Conservation (phyloP, 2,113 vertebrate species). For the Cavia porcellus region DNA sequence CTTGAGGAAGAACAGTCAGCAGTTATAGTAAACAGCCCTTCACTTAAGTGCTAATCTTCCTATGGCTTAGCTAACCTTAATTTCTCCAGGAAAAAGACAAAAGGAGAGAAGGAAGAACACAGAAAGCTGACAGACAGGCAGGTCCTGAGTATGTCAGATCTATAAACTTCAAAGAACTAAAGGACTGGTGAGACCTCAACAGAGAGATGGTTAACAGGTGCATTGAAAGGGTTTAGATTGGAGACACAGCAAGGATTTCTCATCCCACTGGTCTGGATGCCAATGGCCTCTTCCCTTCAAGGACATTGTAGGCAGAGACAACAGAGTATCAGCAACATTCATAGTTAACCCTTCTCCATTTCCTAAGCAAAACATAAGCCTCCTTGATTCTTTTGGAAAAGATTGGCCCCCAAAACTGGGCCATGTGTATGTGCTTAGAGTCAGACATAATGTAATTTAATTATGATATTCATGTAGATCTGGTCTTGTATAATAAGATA, state of each 20-base stretch:
- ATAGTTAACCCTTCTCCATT: not conserved
- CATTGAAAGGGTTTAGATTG: accelerated
- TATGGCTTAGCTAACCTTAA: not conserved
- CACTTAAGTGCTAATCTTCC: not conserved
- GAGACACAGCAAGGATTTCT: not conserved
- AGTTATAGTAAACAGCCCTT: not conserved
- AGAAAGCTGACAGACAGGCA: not conserved
- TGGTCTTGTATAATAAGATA: not conserved
- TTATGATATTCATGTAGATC: not conserved
- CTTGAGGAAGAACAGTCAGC: not conserved
- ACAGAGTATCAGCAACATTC: not conserved
- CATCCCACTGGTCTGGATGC: not conserved
- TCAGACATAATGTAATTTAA: not conserved
- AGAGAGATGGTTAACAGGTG: not conserved
- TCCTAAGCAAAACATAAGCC: not conserved
- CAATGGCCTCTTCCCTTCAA: not conserved
- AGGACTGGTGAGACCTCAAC: not conserved
- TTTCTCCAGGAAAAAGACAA: not conserved
- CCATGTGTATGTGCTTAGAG: not conserved
- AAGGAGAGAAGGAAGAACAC: not conserved
- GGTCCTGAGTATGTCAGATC: not conserved
- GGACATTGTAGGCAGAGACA: too few relatives aligned
- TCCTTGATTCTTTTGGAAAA: not conserved
- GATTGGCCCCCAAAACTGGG: not conserved
- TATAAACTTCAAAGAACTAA: not conserved